These are phyloP conservation scores for Synergus umbraculus DNA, from an alignment of 2,888 invertebrate genomes.

Conservation along the genomic window DNA sequence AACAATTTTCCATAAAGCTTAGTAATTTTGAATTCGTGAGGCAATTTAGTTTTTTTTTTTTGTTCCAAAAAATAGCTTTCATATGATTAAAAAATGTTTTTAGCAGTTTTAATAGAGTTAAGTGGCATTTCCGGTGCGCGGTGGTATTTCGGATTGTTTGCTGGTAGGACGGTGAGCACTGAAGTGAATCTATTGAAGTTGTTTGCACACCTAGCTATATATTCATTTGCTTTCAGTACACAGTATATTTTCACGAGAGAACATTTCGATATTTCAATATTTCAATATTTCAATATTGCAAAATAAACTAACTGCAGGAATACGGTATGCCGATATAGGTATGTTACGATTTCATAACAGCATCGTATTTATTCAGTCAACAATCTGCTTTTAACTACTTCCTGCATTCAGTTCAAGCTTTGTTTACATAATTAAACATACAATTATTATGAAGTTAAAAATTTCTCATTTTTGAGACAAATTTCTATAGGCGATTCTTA, in stretches of 20 bases:
- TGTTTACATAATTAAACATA: not conserved
- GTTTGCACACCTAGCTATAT: not conserved
- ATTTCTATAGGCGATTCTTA: not conserved
- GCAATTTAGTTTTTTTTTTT: too few species aligned
- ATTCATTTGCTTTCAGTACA: not conserved
- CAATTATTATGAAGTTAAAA: not conserved
- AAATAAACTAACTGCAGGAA: not conserved
- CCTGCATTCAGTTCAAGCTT: not conserved
- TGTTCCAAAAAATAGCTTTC: too few species aligned
- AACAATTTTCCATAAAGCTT: too few species aligned
- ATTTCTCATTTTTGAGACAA: not conserved
- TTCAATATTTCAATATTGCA: conserved; percentile 7
- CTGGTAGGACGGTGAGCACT: not conserved
- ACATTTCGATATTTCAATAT: not conserved
- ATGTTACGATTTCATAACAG: not conserved
- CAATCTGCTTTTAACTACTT: not conserved
- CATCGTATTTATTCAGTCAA: not conserved
- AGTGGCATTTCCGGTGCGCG: not conserved
- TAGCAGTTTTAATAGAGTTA: not conserved
- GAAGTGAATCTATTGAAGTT: not conserved
- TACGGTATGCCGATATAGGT: not conserved
- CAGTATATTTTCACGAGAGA: not conserved
- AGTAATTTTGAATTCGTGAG: too few species aligned
- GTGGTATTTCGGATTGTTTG: not conserved
- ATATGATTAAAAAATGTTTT: too few species aligned